A percentile compares a stretch with the other conserved stretches of the same genome.
Conservation (phyloP, 2,113 vertebrate genomes). For the Elephas maximus region DNA sequence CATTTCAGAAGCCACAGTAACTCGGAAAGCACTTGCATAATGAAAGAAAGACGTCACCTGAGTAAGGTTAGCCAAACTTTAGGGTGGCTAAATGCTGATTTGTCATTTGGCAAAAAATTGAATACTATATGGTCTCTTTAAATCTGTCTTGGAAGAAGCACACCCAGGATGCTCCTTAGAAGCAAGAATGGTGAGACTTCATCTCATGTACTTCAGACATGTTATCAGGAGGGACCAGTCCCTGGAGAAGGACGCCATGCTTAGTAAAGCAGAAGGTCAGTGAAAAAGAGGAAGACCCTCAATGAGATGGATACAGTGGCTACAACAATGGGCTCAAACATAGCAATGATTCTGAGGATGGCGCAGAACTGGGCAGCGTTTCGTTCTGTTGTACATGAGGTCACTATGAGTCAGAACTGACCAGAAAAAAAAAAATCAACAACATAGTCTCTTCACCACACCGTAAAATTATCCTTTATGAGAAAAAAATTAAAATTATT, state of each 20-base stretch:
- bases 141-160: not conserved
- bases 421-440: no score
- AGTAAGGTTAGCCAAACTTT: not conserved
- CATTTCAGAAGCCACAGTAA: slow-evolving; percentile 37
- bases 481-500: not conserved
- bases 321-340: not conserved
- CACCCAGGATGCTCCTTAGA: no score
- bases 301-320: not conserved
- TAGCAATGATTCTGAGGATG: no score
- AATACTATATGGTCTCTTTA: not conserved
- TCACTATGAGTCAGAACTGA: no score
- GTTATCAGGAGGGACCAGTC: not conserved
- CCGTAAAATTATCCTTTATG: not conserved
- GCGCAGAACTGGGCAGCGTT: no score
- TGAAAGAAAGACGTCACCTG: not conserved
- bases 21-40: not conserved
- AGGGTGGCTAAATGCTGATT: not conserved
- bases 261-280: not conserved
- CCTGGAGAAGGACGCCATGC: not conserved
- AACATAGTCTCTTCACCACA: not conserved
- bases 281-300: not conserved
- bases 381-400: no score
- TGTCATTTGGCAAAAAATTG: not conserved
- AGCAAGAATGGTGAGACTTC: not conserved
- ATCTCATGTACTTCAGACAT: not conserved